phyloP scores from a whole-genome alignment of 2,888 invertebrate genomes.

The Trachelus stipa region DNA sequence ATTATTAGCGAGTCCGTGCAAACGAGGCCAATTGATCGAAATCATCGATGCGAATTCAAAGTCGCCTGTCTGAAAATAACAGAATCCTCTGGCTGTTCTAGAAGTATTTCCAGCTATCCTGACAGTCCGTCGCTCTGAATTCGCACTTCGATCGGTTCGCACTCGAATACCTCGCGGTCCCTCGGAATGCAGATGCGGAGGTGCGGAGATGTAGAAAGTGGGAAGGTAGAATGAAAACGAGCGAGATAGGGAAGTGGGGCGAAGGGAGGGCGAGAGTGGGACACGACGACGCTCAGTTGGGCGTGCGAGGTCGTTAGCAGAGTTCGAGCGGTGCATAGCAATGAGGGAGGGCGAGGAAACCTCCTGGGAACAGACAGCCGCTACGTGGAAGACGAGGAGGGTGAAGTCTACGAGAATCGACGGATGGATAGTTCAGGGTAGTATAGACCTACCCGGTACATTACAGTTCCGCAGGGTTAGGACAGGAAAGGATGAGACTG shows the following conservation, averaged over 20 bases:
- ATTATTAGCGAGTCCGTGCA: conserved; percentile 60
- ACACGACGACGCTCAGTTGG: conserved; percentile 8
- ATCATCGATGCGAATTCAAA: conserved; percentile 41
- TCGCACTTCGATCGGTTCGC: too few relatives aligned
- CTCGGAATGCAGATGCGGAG: too few relatives aligned
- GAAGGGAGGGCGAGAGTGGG: neutral
- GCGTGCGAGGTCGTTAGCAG: conserved; percentile 55
- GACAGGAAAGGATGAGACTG: conserved; percentile 44
- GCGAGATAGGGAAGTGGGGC: too few relatives aligned
- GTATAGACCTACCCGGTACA: conserved; percentile 25
- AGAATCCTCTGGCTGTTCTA: too few relatives aligned
- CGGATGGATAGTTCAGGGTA: too few relatives aligned
- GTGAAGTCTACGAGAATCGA: conserved; percentile 11
- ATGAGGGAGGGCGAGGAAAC: conserved; percentile 58
- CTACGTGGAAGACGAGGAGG: conserved; percentile 39
- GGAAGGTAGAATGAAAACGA: too few relatives aligned
- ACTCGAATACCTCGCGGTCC: too few relatives aligned
- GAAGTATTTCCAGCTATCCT: too few relatives aligned
- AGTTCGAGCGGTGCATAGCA: conserved; percentile 64
- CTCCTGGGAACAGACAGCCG: conserved; percentile 65
- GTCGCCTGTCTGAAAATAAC: neutral
- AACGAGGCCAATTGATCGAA: conserved; percentile 57
- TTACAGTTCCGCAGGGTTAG: conserved; percentile 19
- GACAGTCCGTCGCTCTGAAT: too few relatives aligned
- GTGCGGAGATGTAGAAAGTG: too few relatives aligned